Evolutionary conservation across 2,888 invertebrate species (phyloP).

Genomic region (Erebia palarica): DNA sequence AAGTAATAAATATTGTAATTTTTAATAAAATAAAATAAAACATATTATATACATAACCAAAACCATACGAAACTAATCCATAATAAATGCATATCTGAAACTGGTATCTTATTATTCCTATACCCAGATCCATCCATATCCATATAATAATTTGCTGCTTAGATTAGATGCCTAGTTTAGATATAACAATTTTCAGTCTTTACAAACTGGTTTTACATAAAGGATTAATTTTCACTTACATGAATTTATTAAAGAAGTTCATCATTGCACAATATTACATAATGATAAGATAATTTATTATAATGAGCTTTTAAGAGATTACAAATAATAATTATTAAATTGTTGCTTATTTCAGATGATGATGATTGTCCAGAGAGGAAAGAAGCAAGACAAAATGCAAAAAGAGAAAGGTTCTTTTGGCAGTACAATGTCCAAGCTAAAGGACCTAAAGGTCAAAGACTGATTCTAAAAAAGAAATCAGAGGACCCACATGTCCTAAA

Average conservation of each 20-base stretch:
- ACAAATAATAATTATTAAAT: not conserved
- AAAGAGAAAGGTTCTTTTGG: conserved; percentile 96
- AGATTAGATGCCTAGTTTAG: too few species aligned
- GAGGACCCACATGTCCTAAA: conserved; percentile 96
- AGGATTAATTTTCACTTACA: too few species aligned
- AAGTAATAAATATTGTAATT: too few species aligned
- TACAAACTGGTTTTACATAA: too few species aligned
- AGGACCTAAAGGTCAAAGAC: conserved; percentile 96
- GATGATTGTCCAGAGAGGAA: conserved; percentile 82
- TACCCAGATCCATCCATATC: too few species aligned
- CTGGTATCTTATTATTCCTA: too few species aligned
- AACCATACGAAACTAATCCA: too few species aligned
- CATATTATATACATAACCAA: too few species aligned
- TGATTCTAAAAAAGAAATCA: conserved; percentile 91
- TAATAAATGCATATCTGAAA: too few species aligned
- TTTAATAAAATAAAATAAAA: too few species aligned
- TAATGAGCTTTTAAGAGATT: not conserved
- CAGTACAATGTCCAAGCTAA: conserved; percentile 99
- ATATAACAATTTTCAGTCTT: too few species aligned
- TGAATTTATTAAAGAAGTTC: not conserved
- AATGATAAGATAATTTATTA: not conserved
- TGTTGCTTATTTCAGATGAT: conserved; percentile 76
- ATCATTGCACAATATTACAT: conserved; percentile 13
- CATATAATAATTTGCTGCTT: too few species aligned
- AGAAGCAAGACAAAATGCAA: conserved; percentile 72